Conservation (phyloP, 2,888 invertebrate genomes). For the Scrobipalpa atriplicella region DNA sequence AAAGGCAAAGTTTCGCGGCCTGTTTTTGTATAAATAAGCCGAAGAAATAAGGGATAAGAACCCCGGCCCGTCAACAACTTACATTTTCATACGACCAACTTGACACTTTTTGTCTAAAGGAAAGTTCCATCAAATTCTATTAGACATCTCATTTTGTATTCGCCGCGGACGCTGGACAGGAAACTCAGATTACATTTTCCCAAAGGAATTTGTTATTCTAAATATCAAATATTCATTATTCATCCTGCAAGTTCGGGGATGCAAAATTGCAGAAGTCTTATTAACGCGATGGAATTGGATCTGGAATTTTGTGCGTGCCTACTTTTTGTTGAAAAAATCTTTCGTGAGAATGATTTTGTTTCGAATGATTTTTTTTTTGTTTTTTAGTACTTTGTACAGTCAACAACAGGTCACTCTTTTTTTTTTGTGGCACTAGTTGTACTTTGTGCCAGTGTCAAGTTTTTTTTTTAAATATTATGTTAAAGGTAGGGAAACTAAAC, state of each 20-base stretch:
- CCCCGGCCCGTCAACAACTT: slow-evolving; percentile 46
- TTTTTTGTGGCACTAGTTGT: no score
- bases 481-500: no score
- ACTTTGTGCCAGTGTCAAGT: no score
- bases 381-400: not conserved
- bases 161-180: slow-evolving; percentile 43
- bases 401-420: no score
- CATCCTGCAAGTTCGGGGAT: slow-evolving; percentile 21
- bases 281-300: slow-evolving; percentile 16
- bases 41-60: slow-evolving; percentile 39
- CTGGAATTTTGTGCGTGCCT: slow-evolving; percentile 19
- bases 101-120: slow-evolving; percentile 54
- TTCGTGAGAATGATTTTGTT: not conserved
- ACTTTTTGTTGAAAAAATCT: slow-evolving; percentile 7
- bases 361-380: not conserved
- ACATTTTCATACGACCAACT: slow-evolving; percentile 50
- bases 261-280: slow-evolving; percentile 23
- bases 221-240: slow-evolving; percentile 26
- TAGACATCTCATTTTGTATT: slow-evolving; percentile 64
- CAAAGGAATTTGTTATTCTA: slow-evolving; percentile 37
- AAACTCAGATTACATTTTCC: slow-evolving; percentile 43
- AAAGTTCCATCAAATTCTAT: slow-evolving; percentile 64
- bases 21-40: slow-evolving; percentile 20
- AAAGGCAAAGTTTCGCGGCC: not conserved
- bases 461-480: no score